phyloP scores from a whole-genome alignment of 2,888 invertebrate genomes.

The Hedya salicella region DNA sequence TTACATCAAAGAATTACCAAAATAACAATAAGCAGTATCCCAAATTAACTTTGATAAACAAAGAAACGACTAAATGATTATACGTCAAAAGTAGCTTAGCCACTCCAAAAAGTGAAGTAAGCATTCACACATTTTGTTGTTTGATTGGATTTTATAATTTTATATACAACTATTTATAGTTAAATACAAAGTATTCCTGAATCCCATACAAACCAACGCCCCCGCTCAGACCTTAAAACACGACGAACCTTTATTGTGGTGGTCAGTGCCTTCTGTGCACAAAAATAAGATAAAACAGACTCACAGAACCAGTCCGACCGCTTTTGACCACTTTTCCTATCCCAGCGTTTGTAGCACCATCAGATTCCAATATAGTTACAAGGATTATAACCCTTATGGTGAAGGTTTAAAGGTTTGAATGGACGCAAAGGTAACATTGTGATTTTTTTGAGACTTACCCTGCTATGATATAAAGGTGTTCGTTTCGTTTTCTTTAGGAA shows the following conservation, averaged over 20 bases:
- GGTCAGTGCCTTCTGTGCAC: slow-evolving; percentile 83
- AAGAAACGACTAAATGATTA: too few relatives aligned
- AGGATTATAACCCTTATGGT: slow-evolving; percentile 49
- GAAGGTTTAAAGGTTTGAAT: slow-evolving; percentile 48
- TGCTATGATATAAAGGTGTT: slow-evolving; percentile 76
- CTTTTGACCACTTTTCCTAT: slow-evolving; percentile 70
- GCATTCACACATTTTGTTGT: too few relatives aligned
- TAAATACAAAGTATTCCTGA: neutral
- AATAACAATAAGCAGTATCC: too few relatives aligned
- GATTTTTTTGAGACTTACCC: slow-evolving; percentile 45
- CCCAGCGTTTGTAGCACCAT: slow-evolving; percentile 52
- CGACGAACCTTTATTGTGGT: slow-evolving; percentile 82
- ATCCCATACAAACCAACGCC: slow-evolving; percentile 14
- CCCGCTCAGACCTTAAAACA: slow-evolving; percentile 54
- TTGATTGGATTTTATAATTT: too few relatives aligned
- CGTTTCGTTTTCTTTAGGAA: slow-evolving; percentile 82
- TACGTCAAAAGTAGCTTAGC: too few relatives aligned
- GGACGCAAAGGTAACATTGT: slow-evolving; percentile 10
- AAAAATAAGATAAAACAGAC: slow-evolving; percentile 78
- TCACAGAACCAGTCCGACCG: slow-evolving; percentile 72
- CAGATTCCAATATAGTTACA: slow-evolving; percentile 39
- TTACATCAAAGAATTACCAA: too few relatives aligned
- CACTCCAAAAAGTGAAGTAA: too few relatives aligned
- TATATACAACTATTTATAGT: neutral
- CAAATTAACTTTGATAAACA: too few relatives aligned